Base-by-base conservation (phyloP, 2,888 invertebrate genomes). In the Aelia acuminata region DNA sequence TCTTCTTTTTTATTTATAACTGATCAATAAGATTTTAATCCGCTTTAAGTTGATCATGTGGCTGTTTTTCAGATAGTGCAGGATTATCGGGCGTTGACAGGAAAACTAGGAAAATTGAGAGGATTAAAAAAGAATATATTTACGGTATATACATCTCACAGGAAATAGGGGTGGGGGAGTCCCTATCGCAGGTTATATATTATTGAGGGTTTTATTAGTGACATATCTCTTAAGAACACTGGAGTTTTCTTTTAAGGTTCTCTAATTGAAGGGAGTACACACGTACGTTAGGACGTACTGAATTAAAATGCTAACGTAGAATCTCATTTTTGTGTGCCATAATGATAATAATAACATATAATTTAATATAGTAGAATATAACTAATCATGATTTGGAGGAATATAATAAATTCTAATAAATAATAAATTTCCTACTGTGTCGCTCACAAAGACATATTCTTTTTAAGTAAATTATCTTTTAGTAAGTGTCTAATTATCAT, bases 81-180 rank as follows among this genome's bases (percentile, higher is more conserved):
- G 26, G 57, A 70, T 70, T 70, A 70, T 20, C 31, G 63, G 63
- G 63, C 63, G 35, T 70, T 70, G 63, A 70, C 63, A 70, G 63
- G 63, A 70, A 70, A 18, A 35, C 4, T 1, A 22, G 63, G 35
- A 57, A 1, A 57, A 26, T 26, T 15, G 13, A 57, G 26, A 31
- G 63, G 63, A 70, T 70, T 70, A 18, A n/a, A n/a, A n/a, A n/a
- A n/a, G n/a, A n/a, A n/a, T 70, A 18, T 70, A 35, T 13, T 15
- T 35, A 70, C 31, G 18, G 26, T 1, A 10, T 26, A 57, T 53
- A 50, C n/a, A 63, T 70, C 31, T 70, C 35, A 35, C 63, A 70
- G 63, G 63, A 70, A 35, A n/a, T n/a, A n/a, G n/a, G n/a, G n/a
- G n/a, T n/a, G n/a, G n/a, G n/a, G n/a, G 63, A 35, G 31, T 70